Conservation (phyloP, 2,113 vertebrate species). For the Pachycephala philippinensis region DNA sequence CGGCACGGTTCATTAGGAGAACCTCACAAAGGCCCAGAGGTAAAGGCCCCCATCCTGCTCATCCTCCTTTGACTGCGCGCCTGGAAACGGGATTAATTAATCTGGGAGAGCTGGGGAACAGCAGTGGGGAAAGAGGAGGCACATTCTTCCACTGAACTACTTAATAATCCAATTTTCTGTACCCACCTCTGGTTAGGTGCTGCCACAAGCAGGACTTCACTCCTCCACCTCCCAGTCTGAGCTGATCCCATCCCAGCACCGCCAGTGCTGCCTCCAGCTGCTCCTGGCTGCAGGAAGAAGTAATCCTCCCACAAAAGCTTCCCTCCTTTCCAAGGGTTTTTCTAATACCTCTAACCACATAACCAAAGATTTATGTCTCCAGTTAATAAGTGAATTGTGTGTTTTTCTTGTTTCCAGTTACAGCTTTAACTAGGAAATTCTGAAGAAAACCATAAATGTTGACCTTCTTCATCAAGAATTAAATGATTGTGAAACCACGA, state of each 20-base stretch:
- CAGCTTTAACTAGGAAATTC: not conserved
- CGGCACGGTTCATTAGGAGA: not conserved
- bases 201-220: not conserved
- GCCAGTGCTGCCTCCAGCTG: not conserved
- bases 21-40: not conserved
- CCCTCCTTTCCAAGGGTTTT: not conserved
- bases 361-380: not conserved
- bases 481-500: not conserved
- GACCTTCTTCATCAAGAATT: not conserved
- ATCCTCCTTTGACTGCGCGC: fast-evolving
- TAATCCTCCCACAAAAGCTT: not conserved
- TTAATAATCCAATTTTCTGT: not conserved
- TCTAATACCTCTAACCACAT: not conserved
- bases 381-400: not conserved
- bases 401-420: not conserved
- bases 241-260: not conserved
- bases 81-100: not conserved
- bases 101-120: not conserved
- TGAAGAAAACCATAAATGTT: not conserved
- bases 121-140: not conserved
- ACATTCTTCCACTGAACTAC: not conserved
- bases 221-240: not conserved
- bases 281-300: not conserved
- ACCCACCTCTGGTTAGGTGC: not conserved
- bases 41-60: not conserved